Percentiles rank a stretch among this genome's conserved stretches.
Evolutionary conservation across 2,797 vertebrate genomes (phyloP).

Genomic region (Tarsius wallacei): DNA sequence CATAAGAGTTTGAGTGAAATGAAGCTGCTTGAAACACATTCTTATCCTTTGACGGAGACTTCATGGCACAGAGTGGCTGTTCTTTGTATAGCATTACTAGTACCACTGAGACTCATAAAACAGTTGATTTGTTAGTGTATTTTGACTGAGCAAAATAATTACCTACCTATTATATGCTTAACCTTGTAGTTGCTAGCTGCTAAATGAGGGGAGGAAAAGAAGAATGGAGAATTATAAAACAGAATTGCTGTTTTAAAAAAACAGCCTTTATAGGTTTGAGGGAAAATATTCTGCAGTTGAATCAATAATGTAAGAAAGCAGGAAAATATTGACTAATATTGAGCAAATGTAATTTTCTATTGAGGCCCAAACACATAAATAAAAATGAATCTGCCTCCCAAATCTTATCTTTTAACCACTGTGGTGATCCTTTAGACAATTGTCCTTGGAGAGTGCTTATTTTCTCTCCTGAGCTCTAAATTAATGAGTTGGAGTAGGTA

Average conservation of each 20-base stretch:
- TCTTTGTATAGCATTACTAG: neutral
- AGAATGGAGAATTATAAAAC: neutral
- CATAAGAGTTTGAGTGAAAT: neutral
- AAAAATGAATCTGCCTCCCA: neutral
- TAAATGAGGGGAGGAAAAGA: neutral
- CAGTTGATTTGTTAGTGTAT: neutral
- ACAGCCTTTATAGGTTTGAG: neutral
- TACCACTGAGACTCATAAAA: neutral
- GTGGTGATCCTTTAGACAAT: neutral
- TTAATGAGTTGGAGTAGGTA: neutral
- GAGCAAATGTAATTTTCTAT: neutral
- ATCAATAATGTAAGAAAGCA: neutral
- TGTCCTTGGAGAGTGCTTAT: neutral
- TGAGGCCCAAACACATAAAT: neutral
- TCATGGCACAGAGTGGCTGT: neutral
- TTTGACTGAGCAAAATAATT: neutral
- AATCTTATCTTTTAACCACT: neutral
- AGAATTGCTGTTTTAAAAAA: neutral
- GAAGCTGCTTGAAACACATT: neutral
- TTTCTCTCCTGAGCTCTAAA: neutral
- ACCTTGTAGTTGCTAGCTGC: neutral
- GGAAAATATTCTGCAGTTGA: slow-evolving; percentile 31
- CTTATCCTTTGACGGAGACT: neutral
- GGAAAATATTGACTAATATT: neutral
- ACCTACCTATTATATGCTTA: neutral